Evolutionary conservation across 2,888 invertebrate genomes (phyloP), one percentile per base, ranked within the genome.

Genomic region (Troglohyphantes excavatus): DNA sequence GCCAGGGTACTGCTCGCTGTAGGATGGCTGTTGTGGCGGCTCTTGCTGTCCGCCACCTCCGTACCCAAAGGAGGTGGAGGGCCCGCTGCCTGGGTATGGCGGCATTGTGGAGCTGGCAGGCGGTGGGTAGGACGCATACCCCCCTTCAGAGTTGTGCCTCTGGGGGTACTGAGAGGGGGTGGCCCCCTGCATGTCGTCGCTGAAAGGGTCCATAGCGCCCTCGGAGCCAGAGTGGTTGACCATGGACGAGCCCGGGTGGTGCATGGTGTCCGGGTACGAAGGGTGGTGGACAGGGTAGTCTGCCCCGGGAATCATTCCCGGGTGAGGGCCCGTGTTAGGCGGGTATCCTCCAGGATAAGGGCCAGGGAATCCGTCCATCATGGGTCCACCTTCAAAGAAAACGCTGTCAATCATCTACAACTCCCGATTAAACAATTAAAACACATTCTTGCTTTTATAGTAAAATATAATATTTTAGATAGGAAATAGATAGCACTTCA

Each of bases 291-390:
- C 90, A 33, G 92, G 92, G 72, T 91, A 91, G 1, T 90, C 90
- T 2, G 88, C 81, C 9, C 92, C 91, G 70, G 92, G 91, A 73
- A 90, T 90, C 83, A 87, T 83, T 29, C 91, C 91, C 75, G 91
- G 88, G 59, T 90, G 90, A 43, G 91, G 90, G 21, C 91, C 91
- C 67, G 91, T 68, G 29, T 88, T 91, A 26, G 92, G 92, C 67
- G 91, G 91, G 75, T 91, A 91, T 59, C 92, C 79, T 23, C 90
- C 91, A 53, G 92, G 92, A 76, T 92, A 92, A 17, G 91, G 89
- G 43, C 91, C 90, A 67, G 91, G 92, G 87, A 92, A 92, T 13
- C 94, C 96, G 94, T 97, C 97, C 96, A 97, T 96, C 91, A 96
- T 95, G 92, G 96, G 95, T 92, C 95, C 87, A 43, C 78, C 87